Evolutionary conservation across 2,888 invertebrate species (phyloP).

Genomic region (Cephalotes varians): DNA sequence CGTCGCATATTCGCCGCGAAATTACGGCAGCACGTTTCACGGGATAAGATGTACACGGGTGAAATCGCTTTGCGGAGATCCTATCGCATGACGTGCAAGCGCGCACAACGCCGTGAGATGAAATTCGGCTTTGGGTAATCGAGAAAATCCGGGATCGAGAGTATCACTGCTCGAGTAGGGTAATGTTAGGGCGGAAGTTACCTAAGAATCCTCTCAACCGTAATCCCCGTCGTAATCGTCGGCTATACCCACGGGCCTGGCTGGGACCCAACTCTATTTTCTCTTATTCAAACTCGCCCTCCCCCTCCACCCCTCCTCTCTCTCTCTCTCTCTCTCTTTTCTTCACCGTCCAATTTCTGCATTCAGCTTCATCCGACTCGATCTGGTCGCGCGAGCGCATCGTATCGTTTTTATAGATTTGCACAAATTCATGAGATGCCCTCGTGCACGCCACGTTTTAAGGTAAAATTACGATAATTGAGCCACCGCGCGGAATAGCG

Average conservation of each 20-base stretch:
- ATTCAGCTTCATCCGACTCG: slow-evolving; percentile 13
- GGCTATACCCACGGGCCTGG: slow-evolving; percentile 64
- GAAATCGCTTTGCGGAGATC: slow-evolving; percentile 44
- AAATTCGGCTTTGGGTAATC: slow-evolving; percentile 54
- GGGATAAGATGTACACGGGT: slow-evolving; percentile 44
- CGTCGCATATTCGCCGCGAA: slow-evolving; percentile 36
- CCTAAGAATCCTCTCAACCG: slow-evolving; percentile 58
- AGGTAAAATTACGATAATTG: slow-evolving; percentile 51
- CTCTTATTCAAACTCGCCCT: slow-evolving; percentile 50
- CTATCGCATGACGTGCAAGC: slow-evolving; percentile 46
- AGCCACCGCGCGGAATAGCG: slow-evolving; percentile 30
- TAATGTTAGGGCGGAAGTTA: slow-evolving; percentile 50
- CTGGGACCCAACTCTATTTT: slow-evolving; percentile 77
- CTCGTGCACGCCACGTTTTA: slow-evolving; percentile 15
- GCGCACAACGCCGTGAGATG: slow-evolving; percentile 41
- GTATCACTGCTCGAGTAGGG: slow-evolving; percentile 12
- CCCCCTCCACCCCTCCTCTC: not conserved
- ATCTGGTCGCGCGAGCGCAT: not conserved
- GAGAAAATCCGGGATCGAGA: slow-evolving; percentile 55
- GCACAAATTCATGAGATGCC: slow-evolving; percentile 22
- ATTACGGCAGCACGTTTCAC: slow-evolving; percentile 42
- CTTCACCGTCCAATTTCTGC: slow-evolving; percentile 14
- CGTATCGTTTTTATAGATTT: slow-evolving; percentile 55
- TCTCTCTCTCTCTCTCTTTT: not conserved
- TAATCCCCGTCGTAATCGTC: slow-evolving; percentile 56